phyloP scores from a whole-genome alignment of 2,113 vertebrate genomes.

The Laticauda colubrina region DNA sequence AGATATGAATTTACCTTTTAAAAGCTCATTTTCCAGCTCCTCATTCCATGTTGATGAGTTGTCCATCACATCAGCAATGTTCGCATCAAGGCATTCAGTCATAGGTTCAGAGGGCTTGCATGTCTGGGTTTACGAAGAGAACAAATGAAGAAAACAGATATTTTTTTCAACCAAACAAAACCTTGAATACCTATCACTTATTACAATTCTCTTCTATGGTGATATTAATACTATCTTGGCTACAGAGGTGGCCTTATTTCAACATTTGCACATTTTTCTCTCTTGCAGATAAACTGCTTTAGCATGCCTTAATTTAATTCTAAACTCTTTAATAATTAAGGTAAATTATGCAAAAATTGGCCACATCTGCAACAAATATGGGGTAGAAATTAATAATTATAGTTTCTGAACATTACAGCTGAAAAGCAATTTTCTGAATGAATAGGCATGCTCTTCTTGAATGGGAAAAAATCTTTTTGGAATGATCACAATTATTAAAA shows the following conservation, averaged over 20 bases:
- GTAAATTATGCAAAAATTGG: background rate
- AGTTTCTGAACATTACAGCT: background rate
- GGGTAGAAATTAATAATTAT: background rate
- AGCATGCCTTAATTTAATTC: slow-evolving; percentile 9
- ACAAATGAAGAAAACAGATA: slow-evolving; percentile 33
- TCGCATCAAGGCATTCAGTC: slow-evolving; percentile 43
- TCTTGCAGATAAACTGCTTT: background rate
- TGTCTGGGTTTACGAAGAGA: slow-evolving; percentile 59
- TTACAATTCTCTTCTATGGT: background rate
- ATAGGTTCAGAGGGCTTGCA: slow-evolving; percentile 47
- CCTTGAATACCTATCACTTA: background rate
- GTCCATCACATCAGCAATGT: slow-evolving; percentile 53
- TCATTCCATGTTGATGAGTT: slow-evolving; percentile 59
- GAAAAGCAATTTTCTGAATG: background rate
- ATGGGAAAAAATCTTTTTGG: background rate
- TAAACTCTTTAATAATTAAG: slow-evolving; percentile 19
- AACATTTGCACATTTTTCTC: background rate
- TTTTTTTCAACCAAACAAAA: background rate
- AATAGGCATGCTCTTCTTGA: background rate
- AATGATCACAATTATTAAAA: background rate
- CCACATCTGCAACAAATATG: background rate
- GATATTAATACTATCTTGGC: background rate
- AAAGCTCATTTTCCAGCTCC: slow-evolving; percentile 70
- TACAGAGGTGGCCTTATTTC: background rate
- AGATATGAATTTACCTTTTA: slow-evolving; percentile 66